phyloP scores from a whole-genome alignment of 2,113 vertebrate species.

The Macheiramphus alcinus region DNA sequence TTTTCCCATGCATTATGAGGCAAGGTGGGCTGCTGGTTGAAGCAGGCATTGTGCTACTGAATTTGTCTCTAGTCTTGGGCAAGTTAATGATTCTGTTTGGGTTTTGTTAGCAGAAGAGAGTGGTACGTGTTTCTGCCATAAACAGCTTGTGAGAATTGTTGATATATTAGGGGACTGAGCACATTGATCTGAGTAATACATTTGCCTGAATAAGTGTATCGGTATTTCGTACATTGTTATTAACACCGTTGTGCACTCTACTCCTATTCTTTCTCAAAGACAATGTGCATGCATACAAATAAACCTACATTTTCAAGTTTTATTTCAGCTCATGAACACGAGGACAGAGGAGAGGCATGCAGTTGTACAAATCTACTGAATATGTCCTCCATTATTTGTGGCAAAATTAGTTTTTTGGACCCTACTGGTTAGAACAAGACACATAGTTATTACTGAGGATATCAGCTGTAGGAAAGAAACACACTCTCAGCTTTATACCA shows the following conservation, averaged over 20 bases:
- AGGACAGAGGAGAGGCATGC: background rate
- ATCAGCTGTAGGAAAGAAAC: slow-evolving; percentile 55
- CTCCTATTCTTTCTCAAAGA: background rate
- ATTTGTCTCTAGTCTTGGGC: background rate
- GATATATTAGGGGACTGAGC: background rate
- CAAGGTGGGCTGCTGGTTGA: background rate
- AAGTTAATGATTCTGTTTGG: background rate
- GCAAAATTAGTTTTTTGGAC: slow-evolving; percentile 18
- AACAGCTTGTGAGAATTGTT: background rate
- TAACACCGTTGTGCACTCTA: background rate
- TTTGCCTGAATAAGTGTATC: background rate
- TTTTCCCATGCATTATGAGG: background rate
- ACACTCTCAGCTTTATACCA: slow-evolving; percentile 58
- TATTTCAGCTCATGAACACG: background rate
- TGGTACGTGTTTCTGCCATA: background rate
- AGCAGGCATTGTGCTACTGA: background rate
- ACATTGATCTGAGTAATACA: background rate
- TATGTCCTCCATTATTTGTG: slow-evolving; percentile 15
- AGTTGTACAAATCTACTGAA: background rate
- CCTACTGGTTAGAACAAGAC: slow-evolving; percentile 22
- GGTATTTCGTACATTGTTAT: background rate
- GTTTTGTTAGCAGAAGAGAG: background rate
- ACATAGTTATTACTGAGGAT: slow-evolving; percentile 28
- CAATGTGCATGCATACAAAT: background rate
- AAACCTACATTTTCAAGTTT: background rate